phyloP scores from a whole-genome alignment of 2,113 vertebrate genomes.

The Caranx ignobilis region DNA sequence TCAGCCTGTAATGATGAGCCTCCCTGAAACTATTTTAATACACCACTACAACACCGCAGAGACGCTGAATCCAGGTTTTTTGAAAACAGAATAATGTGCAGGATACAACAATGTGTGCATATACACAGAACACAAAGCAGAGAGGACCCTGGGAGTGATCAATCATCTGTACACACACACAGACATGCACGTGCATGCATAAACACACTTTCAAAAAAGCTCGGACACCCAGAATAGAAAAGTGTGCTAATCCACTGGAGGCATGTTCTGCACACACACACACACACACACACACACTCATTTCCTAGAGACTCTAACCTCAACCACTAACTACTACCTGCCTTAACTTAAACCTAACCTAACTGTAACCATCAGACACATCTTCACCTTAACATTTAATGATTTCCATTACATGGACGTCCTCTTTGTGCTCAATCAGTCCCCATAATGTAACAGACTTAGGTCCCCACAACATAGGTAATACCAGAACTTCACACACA shows the following conservation, averaged over 20 bases:
- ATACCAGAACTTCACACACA: not conserved
- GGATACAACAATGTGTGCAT: constrained; percentile 16
- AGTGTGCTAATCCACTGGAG: constrained; percentile 13
- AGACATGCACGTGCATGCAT: not conserved
- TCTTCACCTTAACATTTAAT: too few relatives aligned
- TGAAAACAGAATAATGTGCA: constrained; percentile 5
- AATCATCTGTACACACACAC: constrained; percentile 43
- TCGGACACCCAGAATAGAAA: constrained; percentile 16
- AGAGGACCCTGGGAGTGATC: constrained; percentile 33
- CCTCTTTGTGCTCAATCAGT: too few relatives aligned
- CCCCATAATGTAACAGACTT: too few relatives aligned
- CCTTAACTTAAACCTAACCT: too few relatives aligned
- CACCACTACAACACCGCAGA: constrained; percentile 22
- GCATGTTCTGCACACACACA: not conserved
- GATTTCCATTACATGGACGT: too few relatives aligned
- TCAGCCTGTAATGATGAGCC: constrained; percentile 41
- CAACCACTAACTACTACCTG: too few relatives aligned
- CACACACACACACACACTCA: not conserved
- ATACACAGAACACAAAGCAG: constrained; percentile 16
- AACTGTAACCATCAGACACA: too few relatives aligned
- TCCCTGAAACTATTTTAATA: constrained; percentile 2
- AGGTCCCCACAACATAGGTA: too few relatives aligned
- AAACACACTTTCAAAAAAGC: constrained; percentile 14
- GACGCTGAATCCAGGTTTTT: constrained; percentile 1
- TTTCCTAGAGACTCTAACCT: too few relatives aligned